phyloP scores from a whole-genome alignment of 2,113 vertebrate species.

The Vireo altiloquus region DNA sequence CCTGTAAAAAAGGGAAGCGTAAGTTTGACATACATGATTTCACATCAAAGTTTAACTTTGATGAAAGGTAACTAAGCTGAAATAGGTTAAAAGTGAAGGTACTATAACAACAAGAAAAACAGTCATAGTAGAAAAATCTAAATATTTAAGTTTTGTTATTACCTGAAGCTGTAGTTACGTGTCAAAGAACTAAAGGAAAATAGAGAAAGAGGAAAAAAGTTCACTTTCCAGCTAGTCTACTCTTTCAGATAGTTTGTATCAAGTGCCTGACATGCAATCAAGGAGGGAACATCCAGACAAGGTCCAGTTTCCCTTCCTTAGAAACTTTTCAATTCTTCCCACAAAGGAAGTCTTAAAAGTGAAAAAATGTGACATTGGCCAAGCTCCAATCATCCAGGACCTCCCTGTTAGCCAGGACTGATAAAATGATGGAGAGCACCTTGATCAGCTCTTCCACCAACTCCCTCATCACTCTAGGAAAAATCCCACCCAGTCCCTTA shows the following conservation, averaged over 20 bases:
- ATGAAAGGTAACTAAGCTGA: neutral
- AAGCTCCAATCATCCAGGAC: neutral
- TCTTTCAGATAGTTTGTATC: neutral
- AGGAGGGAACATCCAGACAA: neutral
- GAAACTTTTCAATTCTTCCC: neutral
- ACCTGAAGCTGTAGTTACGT: neutral
- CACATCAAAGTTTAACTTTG: neutral
- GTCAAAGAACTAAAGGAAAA: neutral
- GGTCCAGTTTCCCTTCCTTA: neutral
- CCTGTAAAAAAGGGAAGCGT: neutral
- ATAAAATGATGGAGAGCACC: neutral
- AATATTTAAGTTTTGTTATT: neutral
- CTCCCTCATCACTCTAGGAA: no score
- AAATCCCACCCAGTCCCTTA: neutral
- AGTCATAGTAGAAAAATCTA: neutral
- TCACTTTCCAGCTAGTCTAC: neutral
- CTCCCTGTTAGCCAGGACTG: neutral
- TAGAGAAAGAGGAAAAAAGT: neutral
- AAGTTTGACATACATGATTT: neutral
- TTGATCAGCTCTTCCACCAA: neutral
- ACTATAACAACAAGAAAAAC: neutral
- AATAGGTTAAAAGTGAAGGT: neutral
- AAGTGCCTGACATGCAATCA: neutral
- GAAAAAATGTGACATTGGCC: neutral
- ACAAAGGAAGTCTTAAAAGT: rapidly evolving